Conservation (phyloP, 2,797 vertebrate genomes). For the Eupleurogrammus muticus region DNA sequence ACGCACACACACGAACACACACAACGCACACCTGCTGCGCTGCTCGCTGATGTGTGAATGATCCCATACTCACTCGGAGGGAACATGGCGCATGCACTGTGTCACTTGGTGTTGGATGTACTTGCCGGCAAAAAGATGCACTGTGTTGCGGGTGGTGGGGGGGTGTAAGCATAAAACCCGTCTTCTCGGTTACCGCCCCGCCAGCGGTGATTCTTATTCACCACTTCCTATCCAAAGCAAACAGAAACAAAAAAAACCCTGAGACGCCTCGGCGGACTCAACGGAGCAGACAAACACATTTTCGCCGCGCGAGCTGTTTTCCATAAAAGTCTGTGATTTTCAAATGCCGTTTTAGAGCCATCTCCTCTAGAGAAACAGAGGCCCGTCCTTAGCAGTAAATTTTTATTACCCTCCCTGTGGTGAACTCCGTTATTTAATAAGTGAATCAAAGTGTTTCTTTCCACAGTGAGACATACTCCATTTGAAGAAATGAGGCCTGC, state of each 20-base stretch:
- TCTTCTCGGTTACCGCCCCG: constrained; percentile 15
- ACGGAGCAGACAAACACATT: not conserved
- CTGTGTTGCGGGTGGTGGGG: not conserved
- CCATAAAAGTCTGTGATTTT: constrained; percentile 10
- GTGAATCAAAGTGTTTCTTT: constrained; percentile 34
- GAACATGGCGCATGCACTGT: constrained; percentile 12
- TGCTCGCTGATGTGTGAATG: constrained; percentile 49
- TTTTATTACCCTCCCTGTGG: constrained; percentile 26
- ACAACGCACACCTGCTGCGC: constrained; percentile 27
- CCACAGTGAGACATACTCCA: constrained; percentile 28
- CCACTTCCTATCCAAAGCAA: constrained; percentile 13
- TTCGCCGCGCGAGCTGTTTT: not conserved
- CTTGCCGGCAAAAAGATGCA: constrained; percentile 7
- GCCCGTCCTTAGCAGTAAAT: constrained; percentile 35
- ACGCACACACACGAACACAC: not conserved
- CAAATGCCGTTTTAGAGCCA: not conserved
- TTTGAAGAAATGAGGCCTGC: constrained; percentile 42
- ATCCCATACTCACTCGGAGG: constrained; percentile 28
- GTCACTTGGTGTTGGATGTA: not conserved
- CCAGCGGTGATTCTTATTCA: constrained; percentile 37
- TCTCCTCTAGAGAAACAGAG: not conserved
- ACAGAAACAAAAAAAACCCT: not conserved
- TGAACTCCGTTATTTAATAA: constrained; percentile 38
- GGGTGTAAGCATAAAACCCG: not conserved
- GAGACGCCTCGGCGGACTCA: not conserved